phyloP scores from a whole-genome alignment of 2,888 invertebrate genomes.

The Eristalis intricaria region DNA sequence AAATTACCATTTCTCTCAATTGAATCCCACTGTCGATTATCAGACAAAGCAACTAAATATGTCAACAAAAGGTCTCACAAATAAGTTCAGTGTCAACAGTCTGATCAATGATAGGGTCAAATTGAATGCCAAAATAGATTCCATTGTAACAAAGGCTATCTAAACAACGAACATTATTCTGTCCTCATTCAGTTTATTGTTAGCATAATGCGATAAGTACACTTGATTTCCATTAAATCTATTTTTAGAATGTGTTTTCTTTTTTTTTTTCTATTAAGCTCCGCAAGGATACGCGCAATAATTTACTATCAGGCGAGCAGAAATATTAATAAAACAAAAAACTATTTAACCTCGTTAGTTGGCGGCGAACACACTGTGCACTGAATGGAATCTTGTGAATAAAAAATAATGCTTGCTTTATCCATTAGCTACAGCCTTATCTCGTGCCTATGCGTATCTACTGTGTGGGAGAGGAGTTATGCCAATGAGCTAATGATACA shows the following conservation, averaged over 20 bases:
- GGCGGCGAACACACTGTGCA: background rate
- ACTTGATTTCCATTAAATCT: background rate
- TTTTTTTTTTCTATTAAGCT: background rate
- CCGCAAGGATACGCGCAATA: background rate
- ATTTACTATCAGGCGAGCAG: background rate
- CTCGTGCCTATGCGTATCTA: background rate
- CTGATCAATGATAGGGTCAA: conserved; percentile 1
- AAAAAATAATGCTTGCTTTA: background rate
- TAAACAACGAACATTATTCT: background rate
- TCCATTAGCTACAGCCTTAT: background rate
- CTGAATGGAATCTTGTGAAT: background rate
- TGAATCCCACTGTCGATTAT: background rate
- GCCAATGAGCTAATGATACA: background rate
- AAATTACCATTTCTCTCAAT: background rate
- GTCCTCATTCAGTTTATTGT: background rate
- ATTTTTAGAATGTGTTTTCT: background rate
- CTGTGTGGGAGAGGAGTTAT: background rate
- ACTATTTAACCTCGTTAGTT: background rate
- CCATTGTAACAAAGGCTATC: background rate
- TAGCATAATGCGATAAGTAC: conserved; percentile 3
- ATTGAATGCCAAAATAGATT: conserved; percentile 2
- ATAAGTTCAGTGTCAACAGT: background rate
- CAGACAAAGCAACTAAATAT: background rate
- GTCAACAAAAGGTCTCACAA: background rate
- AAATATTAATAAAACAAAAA: background rate